phyloP scores from a whole-genome alignment of 2,113 vertebrate genomes.

The Tangachromis dhanisi region DNA sequence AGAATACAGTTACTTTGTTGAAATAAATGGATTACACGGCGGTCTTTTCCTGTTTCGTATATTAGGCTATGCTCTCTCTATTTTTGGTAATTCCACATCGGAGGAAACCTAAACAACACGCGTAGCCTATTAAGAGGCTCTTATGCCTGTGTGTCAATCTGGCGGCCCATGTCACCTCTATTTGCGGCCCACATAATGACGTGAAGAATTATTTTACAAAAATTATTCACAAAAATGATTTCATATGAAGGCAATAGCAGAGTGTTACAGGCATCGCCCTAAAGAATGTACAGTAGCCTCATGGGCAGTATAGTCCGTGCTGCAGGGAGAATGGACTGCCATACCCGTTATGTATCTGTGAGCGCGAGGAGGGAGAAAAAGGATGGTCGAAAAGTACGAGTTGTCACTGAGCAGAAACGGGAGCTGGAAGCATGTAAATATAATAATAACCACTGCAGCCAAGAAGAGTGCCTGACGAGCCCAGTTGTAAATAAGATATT shows the following conservation, averaged over 20 bases:
- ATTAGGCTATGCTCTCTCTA: neutral
- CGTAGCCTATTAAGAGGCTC: neutral
- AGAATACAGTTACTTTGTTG: neutral
- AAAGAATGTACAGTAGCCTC: neutral
- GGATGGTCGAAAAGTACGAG: too few relatives aligned
- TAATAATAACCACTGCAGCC: too few relatives aligned
- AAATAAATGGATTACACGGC: neutral
- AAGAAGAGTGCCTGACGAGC: too few relatives aligned
- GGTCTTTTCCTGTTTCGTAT: neutral
- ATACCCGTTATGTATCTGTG: neutral
- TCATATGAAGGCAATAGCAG: neutral
- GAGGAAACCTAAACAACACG: neutral
- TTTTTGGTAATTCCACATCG: neutral
- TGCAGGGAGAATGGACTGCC: neutral
- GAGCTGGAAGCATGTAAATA: too few relatives aligned
- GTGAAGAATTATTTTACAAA: neutral
- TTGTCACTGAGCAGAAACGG: rapidly evolving
- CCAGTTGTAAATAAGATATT: rapidly evolving
- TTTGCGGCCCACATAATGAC: neutral
- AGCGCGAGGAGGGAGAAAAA: too few relatives aligned
- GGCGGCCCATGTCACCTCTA: neutral
- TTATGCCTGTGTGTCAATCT: neutral
- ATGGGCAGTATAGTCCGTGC: neutral
- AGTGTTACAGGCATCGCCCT: neutral
- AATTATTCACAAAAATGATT: neutral